phyloP scores from a whole-genome alignment of 2,888 invertebrate species.

The Linyphia triangularis region DNA sequence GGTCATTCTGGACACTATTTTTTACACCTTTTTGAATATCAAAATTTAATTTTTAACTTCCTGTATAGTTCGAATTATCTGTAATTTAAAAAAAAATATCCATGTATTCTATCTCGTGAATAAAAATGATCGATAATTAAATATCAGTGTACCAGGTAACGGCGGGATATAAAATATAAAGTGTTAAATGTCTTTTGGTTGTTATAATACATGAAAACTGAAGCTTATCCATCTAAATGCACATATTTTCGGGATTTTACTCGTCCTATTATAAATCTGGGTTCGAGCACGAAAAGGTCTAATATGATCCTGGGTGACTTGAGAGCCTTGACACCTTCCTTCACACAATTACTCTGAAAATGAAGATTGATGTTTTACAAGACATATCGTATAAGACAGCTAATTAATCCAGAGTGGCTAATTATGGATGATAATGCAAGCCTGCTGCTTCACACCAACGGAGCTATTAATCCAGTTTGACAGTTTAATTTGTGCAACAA shows the following conservation, averaged over 20 bases:
- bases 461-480: conserved; percentile 44
- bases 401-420: conserved; percentile 45
- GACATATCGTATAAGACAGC: conserved; percentile 52
- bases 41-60: too few species aligned
- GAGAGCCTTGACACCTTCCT: conserved; percentile 36
- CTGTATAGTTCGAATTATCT: too few species aligned
- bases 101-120: too few species aligned
- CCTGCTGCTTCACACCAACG: background rate
- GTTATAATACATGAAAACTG: conserved; percentile 25
- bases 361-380: conserved; percentile 62
- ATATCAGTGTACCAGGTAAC: too few species aligned
- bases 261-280: background rate
- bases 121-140: too few species aligned
- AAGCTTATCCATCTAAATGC: conserved; percentile 9
- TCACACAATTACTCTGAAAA: conserved; percentile 44
- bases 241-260: conserved; percentile 5
- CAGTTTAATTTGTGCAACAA: conserved; percentile 48
- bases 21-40: too few species aligned
- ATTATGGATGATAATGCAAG: conserved; percentile 52
- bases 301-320: conserved; percentile 27
- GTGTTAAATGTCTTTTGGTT: background rate
- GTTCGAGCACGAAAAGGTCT: background rate
- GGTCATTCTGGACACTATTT: too few species aligned
- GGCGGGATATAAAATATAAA: too few species aligned
- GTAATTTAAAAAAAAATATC: too few species aligned